Evolutionary conservation across 2,888 invertebrate species (phyloP).

Genomic region (Protodeltote pygarga): DNA sequence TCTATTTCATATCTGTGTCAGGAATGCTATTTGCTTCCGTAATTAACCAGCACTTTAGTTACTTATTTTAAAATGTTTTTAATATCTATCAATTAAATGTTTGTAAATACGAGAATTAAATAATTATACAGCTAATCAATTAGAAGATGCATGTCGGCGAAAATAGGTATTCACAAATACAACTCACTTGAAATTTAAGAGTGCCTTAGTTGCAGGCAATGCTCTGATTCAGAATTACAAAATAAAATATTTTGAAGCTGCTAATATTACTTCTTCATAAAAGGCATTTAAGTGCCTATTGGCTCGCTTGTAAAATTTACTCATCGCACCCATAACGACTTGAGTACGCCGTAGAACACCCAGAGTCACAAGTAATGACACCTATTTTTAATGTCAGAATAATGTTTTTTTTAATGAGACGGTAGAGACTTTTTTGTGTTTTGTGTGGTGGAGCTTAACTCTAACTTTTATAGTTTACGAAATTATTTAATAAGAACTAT

Average conservation of each 20-base stretch:
- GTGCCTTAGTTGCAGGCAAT: constrained; percentile 13
- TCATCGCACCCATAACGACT: constrained; percentile 5
- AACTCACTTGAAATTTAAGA: constrained; percentile 22
- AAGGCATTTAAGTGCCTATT: constrained; percentile 15
- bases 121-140: too few relatives aligned
- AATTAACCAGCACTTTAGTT: constrained; percentile 15
- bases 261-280: constrained; percentile 14
- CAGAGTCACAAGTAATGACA: constrained; percentile 4
- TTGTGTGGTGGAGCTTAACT: too few relatives aligned
- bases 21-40: constrained; percentile 18
- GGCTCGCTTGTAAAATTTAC: constrained; percentile 10
- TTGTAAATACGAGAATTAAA: too few relatives aligned
- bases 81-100: too few relatives aligned
- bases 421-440: too few relatives aligned
- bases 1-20: constrained; percentile 27
- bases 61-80: constrained; percentile 17
- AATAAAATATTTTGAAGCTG: constrained; percentile 35
- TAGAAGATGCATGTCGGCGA: too few relatives aligned
- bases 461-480: too few relatives aligned
- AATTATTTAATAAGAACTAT: too few relatives aligned
- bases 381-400: too few relatives aligned
- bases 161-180: too few relatives aligned
- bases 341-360: too few relatives aligned
- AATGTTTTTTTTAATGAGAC: too few relatives aligned
- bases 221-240: constrained; percentile 27